Evolutionary conservation across 1,140 invertebrate species (phyloP).

Genomic region (Glomeris maerens): DNA sequence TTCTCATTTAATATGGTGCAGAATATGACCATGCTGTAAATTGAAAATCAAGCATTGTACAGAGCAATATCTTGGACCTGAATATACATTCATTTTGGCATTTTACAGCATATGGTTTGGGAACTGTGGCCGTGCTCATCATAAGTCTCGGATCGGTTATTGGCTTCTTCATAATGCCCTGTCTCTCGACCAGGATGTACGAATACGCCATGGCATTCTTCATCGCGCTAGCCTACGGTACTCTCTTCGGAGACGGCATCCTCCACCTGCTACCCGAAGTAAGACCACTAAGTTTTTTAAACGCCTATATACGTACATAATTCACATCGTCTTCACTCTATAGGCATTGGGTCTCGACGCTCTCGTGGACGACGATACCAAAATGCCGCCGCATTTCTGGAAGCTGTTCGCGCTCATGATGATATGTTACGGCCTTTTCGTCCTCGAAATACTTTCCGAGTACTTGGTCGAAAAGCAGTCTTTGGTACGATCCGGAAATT

Average conservation of each 20-base stretch:
- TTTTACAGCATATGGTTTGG: constrained; percentile 28
- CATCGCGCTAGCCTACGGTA: constrained; percentile 34
- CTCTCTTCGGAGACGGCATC: constrained; percentile 31
- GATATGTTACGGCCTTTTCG: constrained; percentile 26
- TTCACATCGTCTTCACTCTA: too few species aligned
- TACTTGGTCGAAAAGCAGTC: constrained; percentile 18
- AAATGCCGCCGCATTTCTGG: constrained; percentile 19
- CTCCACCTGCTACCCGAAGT: constrained; percentile 33
- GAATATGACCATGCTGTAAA: too few species aligned
- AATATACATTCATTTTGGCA: constrained; percentile 5
- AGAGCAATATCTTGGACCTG: too few species aligned
- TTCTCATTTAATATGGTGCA: too few species aligned
- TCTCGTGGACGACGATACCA: not conserved
- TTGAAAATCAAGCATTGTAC: too few species aligned
- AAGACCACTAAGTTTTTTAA: too few species aligned
- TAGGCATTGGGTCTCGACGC: too few species aligned
- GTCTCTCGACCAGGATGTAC: constrained; percentile 18
- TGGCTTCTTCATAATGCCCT: constrained; percentile 24
- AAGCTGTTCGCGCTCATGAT: constrained; percentile 22
- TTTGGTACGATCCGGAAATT: not conserved
- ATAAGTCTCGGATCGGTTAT: constrained; percentile 26
- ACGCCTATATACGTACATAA: too few species aligned
- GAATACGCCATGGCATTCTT: constrained; percentile 28
- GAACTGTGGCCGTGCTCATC: constrained; percentile 25
- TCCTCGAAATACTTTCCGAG: constrained; percentile 33